Evolutionary conservation across 2,888 invertebrate species (phyloP).

Genomic region (Drosophila birchii): DNA sequence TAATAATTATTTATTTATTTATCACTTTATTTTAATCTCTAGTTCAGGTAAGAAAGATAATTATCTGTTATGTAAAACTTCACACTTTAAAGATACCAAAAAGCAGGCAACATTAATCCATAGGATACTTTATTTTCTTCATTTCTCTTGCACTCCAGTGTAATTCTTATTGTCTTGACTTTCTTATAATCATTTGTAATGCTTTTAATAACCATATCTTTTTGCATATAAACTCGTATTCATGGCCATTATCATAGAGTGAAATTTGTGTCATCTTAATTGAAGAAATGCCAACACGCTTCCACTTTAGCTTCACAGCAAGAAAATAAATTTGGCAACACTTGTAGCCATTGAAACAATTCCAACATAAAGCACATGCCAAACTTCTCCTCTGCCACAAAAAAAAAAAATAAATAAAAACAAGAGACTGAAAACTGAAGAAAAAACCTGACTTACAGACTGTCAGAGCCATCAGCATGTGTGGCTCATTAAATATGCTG

Average conservation of each 20-base stretch:
- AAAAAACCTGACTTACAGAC: slow-evolving; percentile 42
- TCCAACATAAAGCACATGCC: slow-evolving; percentile 44
- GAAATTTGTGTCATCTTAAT: slow-evolving; percentile 49
- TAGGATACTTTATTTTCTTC: background rate
- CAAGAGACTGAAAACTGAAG: background rate
- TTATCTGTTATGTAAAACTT: background rate
- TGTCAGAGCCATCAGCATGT: slow-evolving; percentile 58
- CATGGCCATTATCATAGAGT: slow-evolving; percentile 23
- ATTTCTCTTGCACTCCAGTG: slow-evolving; percentile 4
- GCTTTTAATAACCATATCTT: slow-evolving; percentile 33
- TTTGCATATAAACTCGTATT: slow-evolving; percentile 26
- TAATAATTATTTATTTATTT: background rate
- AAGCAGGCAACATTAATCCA: background rate
- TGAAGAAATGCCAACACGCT: slow-evolving; percentile 48
- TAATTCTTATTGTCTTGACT: slow-evolving; percentile 8
- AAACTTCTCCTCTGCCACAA: slow-evolving; percentile 13
- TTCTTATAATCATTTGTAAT: slow-evolving; percentile 9
- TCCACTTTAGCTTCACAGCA: slow-evolving; percentile 11
- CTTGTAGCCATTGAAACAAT: slow-evolving; percentile 22
- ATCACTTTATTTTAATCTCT: no score
- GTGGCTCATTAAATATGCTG: slow-evolving; percentile 73
- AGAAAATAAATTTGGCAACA: slow-evolving; percentile 46
- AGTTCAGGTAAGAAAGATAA: no score
- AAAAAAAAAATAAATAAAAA: background rate
- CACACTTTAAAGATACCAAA: background rate